Percentiles rank a stretch among this genome's conserved stretches.
phyloP scores from a whole-genome alignment of 2,888 invertebrate genomes.

The Plebejus melissa region DNA sequence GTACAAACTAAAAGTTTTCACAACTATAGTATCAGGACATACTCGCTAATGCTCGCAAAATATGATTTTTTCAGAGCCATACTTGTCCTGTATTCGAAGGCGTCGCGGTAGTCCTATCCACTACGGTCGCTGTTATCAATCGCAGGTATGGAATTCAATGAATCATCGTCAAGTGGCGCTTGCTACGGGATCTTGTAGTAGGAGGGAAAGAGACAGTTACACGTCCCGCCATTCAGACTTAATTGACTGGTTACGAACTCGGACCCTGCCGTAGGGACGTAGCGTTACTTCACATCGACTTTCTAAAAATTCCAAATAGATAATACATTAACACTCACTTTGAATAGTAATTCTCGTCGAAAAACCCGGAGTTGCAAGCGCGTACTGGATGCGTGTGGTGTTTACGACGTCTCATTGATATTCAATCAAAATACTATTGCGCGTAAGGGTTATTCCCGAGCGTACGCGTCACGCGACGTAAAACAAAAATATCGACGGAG shows the following conservation, averaged over 20 bases:
- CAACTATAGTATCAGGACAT: background rate
- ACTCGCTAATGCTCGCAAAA: too few species aligned
- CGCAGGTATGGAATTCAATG: slow-evolving; percentile 74
- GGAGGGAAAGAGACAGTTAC: slow-evolving; percentile 66
- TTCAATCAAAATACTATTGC: slow-evolving; percentile 35
- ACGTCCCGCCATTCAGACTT: slow-evolving; percentile 71
- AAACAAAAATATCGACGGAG: slow-evolving; percentile 47
- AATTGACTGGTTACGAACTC: slow-evolving; percentile 76
- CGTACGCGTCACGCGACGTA: slow-evolving; percentile 32
- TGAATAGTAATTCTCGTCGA: slow-evolving; percentile 56
- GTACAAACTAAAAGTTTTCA: background rate
- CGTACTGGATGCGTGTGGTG: slow-evolving; percentile 37
- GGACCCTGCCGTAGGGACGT: slow-evolving; percentile 73
- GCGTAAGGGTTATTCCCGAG: slow-evolving; percentile 36
- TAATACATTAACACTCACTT: slow-evolving; percentile 51
- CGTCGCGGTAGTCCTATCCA: slow-evolving; percentile 56
- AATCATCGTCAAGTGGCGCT: slow-evolving; percentile 77
- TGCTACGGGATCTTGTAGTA: slow-evolving; percentile 60
- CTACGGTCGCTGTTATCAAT: slow-evolving; percentile 72
- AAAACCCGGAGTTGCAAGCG: slow-evolving; percentile 41
- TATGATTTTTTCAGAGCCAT: slow-evolving; percentile 1
- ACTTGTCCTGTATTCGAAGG: background rate
- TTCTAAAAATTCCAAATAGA: slow-evolving; percentile 70
- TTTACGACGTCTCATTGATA: slow-evolving; percentile 35
- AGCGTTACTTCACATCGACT: slow-evolving; percentile 69